These are phyloP conservation scores for Clamator glandarius DNA, from an alignment of 2,797 vertebrate species.

Conservation along the genomic window DNA sequence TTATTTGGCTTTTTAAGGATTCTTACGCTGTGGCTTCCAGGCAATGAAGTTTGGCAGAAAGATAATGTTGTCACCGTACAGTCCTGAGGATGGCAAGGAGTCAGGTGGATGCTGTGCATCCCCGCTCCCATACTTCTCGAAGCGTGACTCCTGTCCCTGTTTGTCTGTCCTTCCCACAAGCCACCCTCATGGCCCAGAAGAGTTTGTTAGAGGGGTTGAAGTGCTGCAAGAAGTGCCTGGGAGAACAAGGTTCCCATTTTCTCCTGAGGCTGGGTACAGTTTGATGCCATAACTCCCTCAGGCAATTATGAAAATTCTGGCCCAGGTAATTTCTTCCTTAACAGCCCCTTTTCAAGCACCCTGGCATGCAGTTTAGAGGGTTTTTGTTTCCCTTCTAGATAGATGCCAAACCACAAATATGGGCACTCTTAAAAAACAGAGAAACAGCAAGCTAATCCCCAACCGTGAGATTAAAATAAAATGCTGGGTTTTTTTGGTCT, in stretches of 20 bases:
- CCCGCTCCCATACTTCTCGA: background rate
- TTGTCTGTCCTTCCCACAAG: fast-evolving
- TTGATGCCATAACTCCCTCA: background rate
- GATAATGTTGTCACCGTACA: fast-evolving
- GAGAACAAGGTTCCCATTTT: background rate
- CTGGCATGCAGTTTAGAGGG: background rate
- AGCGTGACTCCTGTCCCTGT: background rate
- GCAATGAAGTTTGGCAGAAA: background rate
- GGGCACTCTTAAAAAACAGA: background rate
- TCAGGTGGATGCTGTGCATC: background rate
- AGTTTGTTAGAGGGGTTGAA: background rate
- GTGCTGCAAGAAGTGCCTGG: background rate
- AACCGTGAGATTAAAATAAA: background rate
- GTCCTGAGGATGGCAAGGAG: background rate
- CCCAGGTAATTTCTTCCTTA: background rate
- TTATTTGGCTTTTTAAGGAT: background rate
- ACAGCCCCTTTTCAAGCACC: background rate
- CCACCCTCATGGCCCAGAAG: background rate
- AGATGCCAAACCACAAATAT: background rate
- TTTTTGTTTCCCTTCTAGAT: background rate
- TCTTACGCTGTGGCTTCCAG: background rate
- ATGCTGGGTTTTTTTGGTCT: background rate
- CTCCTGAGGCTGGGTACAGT: background rate
- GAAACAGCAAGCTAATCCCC: background rate
- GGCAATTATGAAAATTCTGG: background rate